These are phyloP conservation scores for Cosmia trapezina DNA, from an alignment of 2,888 invertebrate genomes.

Conservation along the genomic window DNA sequence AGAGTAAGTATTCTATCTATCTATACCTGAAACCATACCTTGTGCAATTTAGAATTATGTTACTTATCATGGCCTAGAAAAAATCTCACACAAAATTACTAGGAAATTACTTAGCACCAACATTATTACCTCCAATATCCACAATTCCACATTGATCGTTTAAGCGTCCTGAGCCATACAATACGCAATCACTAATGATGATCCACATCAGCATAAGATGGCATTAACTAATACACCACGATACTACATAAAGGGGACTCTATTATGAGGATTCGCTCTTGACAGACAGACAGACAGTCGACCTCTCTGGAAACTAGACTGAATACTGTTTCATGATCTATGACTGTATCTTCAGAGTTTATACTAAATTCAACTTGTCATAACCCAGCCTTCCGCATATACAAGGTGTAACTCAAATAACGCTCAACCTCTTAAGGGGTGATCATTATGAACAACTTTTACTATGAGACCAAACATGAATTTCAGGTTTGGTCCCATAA, in stretches of 20 bases:
- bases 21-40: too few species aligned
- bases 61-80: not conserved
- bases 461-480: too few species aligned
- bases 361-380: not conserved
- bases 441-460: too few species aligned
- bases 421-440: too few species aligned
- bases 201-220: constrained; percentile 41
- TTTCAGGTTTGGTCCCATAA: too few species aligned
- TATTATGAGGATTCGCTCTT: constrained; percentile 45
- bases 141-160: not conserved
- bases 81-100: not conserved
- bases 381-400: not conserved
- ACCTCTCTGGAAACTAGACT: not conserved
- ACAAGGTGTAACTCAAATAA: too few species aligned
- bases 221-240: constrained; percentile 40
- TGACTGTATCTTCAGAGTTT: not conserved
- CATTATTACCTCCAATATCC: not conserved
- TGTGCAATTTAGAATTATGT: too few species aligned
- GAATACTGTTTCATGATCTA: constrained; percentile 32
- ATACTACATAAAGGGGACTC: constrained; percentile 44
- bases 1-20: too few species aligned
- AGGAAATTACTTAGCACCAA: not conserved
- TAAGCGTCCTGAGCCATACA: constrained; percentile 15
- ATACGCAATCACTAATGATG: constrained; percentile 44
- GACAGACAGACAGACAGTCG: constrained; percentile 15